A percentile compares a stretch with the other conserved stretches of the same genome.
phyloP scores from a whole-genome alignment of 2,888 invertebrate species.

The Glaucopsyche alexis region DNA sequence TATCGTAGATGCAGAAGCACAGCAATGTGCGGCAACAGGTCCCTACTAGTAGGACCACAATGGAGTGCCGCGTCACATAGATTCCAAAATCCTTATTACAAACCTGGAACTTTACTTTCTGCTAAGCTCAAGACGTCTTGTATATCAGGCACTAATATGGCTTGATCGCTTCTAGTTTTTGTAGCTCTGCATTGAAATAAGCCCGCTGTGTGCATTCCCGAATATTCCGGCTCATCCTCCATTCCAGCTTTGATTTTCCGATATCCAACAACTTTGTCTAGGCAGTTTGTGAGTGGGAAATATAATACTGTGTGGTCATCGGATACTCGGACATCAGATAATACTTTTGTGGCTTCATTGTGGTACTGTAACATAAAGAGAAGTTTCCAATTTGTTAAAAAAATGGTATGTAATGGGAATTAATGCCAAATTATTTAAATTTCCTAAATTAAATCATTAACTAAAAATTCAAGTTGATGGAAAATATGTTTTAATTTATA shows the following conservation, averaged over 20 bases:
- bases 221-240: slow-evolving; percentile 60
- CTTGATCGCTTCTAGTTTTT: slow-evolving; percentile 65
- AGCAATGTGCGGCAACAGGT: too few relatives aligned
- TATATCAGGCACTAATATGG: slow-evolving; percentile 72
- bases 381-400: background rate
- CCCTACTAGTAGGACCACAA: too few relatives aligned
- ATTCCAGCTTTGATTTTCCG: slow-evolving; percentile 74
- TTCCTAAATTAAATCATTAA: too few relatives aligned
- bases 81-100: slow-evolving; percentile 19
- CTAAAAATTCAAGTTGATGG: too few relatives aligned
- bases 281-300: slow-evolving; percentile 83
- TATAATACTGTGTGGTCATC: slow-evolving; percentile 76
- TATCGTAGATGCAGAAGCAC: too few relatives aligned
- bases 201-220: slow-evolving; percentile 63
- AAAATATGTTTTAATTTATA: too few relatives aligned
- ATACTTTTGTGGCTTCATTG: slow-evolving; percentile 64
- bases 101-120: slow-evolving; percentile 74
- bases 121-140: slow-evolving; percentile 69
- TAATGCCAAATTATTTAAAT: too few relatives aligned
- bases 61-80: too few relatives aligned
- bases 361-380: slow-evolving; percentile 55
- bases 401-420: background rate
- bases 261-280: slow-evolving; percentile 83
- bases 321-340: slow-evolving; percentile 80
- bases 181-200: slow-evolving; percentile 61